Base-by-base conservation (phyloP, 2,797 vertebrate genomes). In the Coendou prehensilis region DNA sequence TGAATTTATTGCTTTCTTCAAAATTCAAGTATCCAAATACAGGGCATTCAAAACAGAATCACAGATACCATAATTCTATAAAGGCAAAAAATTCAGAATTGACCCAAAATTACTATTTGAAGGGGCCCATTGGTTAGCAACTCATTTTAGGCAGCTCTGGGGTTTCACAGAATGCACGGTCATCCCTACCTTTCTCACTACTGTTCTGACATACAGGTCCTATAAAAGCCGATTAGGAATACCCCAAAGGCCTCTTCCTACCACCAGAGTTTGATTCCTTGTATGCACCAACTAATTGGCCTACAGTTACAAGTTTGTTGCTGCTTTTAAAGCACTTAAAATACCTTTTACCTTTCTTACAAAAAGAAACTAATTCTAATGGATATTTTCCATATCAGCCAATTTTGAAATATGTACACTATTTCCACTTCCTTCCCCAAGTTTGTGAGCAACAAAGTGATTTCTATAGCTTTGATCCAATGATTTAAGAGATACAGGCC, bases 281-380 rank as follows among this genome's bases (percentile, higher is more conserved):
- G 7, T 33, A 15, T 41, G 54, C 11, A 73, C 57, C 52, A 80
- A 30, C 30, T 92, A 81, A 69, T 0, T 13, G 18, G 33, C 18
- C 56, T 63, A 86, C 3, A 71, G 6, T 4, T 87, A 22, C 3
- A n/a, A 91, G 45, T 63, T 30, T 41, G 47, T 6, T 33, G 4
- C 6, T 28, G 28, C 73, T 67, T 69, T 71, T 28, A 23, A 76
- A 93, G 82, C 10, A 69, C 6, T 67, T 63, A 87, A 92, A 75
- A 94, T 11, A 93, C 1, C 20, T 64, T 90, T 95, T 81, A 71
- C 45, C 78, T 91, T 81, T 97, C 59, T 59, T 20, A 81, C 13
- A 80, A 92, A 71, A 83, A 92, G 56, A 89, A 85, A 80, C 0
- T 64, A 45, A 59, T 85, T 93, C 93, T 88, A 80, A 69, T 91